A percentile compares a stretch with the other conserved stretches of the same genome.
These are phyloP conservation scores for Montipora sp. DNA, from an alignment of 64 coral and sea anemone genomes.

Conservation along the genomic window DNA sequence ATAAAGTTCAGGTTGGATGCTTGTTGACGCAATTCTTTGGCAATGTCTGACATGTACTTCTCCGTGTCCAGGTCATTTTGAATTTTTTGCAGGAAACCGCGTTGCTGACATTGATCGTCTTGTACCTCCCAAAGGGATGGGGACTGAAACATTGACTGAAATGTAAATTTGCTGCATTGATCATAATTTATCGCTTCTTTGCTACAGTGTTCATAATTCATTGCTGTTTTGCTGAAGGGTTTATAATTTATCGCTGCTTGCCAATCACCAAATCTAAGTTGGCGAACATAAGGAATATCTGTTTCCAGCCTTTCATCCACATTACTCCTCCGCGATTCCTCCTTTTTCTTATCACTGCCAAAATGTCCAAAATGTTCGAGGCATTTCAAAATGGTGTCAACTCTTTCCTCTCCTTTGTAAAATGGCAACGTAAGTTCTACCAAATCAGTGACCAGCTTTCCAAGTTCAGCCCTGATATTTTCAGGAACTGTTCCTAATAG, in stretches of 20 bases:
- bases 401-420: background rate
- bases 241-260: too few species aligned
- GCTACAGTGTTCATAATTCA: too few species aligned
- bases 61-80: background rate
- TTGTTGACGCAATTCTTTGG: background rate
- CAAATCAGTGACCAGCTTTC: background rate
- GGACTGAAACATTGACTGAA: background rate
- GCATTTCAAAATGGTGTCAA: background rate
- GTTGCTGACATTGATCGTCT: too few species aligned
- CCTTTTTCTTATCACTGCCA: background rate
- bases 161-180: background rate
- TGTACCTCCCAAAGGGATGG: too few species aligned
- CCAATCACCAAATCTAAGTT: too few species aligned
- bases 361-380: background rate
- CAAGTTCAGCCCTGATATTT: conserved; percentile 5
- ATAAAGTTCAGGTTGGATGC: background rate
- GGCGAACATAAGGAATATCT: too few species aligned
- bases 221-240: too few species aligned
- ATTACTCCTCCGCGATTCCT: background rate
- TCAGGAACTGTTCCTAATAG: background rate
- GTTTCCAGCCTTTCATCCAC: too few species aligned
- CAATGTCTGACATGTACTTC: background rate
- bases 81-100: background rate
- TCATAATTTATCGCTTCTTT: too few species aligned
- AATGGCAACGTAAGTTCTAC: background rate